Evolutionary conservation across 92 coral and sea anemone genomes (phyloP).

Genomic region (Phenganax subtilis): DNA sequence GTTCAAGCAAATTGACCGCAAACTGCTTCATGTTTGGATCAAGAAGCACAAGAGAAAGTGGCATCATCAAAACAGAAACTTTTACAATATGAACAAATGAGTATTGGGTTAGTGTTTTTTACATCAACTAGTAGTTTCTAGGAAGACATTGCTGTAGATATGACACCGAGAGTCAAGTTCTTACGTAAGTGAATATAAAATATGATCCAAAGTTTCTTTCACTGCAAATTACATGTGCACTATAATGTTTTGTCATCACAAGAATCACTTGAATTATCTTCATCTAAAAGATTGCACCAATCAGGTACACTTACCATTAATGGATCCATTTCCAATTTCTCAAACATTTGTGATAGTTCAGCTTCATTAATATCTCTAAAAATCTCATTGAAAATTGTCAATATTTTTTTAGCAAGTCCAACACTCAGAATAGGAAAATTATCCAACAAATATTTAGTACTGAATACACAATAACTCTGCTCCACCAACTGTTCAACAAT

Average conservation of each 20-base stretch:
- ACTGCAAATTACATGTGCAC: too few species aligned
- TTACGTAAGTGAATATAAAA: too few species aligned
- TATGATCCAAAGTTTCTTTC: too few species aligned
- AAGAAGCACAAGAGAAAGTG: not conserved
- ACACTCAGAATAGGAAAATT: conserved; percentile 34
- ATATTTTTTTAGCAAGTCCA: conserved; percentile 32
- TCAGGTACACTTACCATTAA: not conserved
- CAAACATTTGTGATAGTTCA: not conserved
- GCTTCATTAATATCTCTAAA: conserved; percentile 43
- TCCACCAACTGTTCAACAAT: not conserved
- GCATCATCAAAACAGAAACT: conserved; percentile 13
- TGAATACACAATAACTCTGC: too few species aligned
- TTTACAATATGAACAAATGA: conserved; percentile 15
- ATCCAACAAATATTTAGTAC: not conserved
- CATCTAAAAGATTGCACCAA: not conserved
- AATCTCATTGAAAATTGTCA: conserved; percentile 44
- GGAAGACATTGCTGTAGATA: too few species aligned
- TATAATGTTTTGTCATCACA: not conserved
- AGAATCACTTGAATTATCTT: not conserved
- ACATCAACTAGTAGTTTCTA: too few species aligned
- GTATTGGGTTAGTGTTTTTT: too few species aligned
- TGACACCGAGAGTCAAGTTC: too few species aligned
- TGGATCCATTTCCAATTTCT: not conserved
- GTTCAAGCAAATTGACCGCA: conserved; percentile 6
- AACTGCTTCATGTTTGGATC: conserved; percentile 17